Evolutionary conservation across 2,888 invertebrate genomes (phyloP), one percentile per base, ranked within the genome.

Genomic region (Sarcophaga carnaria): DNA sequence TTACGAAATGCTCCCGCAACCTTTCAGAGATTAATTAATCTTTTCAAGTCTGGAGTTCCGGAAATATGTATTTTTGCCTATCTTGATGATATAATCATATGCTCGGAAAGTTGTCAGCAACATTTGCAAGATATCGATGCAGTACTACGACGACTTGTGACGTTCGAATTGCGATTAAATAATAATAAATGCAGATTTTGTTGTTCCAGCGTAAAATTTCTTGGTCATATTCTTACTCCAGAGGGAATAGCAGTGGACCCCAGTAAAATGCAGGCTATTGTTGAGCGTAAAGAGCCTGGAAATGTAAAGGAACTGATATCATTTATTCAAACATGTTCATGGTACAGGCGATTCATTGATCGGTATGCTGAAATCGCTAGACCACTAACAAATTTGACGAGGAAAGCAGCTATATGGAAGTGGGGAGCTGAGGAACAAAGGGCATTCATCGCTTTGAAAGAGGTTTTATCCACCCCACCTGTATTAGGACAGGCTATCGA

Each of bases 251-350:
- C 70, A 6, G 70, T 79, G 4, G 63, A 70, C 17, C 76, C 76
- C 25, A 17, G 27, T 37, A 76, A 64, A 59, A 75, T 74, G 0
- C 5, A 27, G 2, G 62, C 25, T 91, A 92, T 37, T 37, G 37
- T 37, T 37, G 8, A 66, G 47, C 69, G 14, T 11, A 66, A 66
- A 11, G 37, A n/a, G 12, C 62, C 62, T 3, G 49, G 4, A 37
- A 37, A 37, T 37, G 37, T 37, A 37, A 83, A 83, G 60, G 83
- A 83, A 22, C 22, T 79, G 0, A 63, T 83, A 25, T 83, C 79
- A 17, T 83, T 79, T 47, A 72, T 74, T 10, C 78, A 83, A 62
- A 78, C 83, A 3, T 83, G 72, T 2, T 82, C 70, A 2, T 82
- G 76, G 82, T 82, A 82, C 47, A 66, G 76, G 11, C 17, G 75